phyloP scores from a whole-genome alignment of 2,113 vertebrate species.

The Piprites chloris region DNA sequence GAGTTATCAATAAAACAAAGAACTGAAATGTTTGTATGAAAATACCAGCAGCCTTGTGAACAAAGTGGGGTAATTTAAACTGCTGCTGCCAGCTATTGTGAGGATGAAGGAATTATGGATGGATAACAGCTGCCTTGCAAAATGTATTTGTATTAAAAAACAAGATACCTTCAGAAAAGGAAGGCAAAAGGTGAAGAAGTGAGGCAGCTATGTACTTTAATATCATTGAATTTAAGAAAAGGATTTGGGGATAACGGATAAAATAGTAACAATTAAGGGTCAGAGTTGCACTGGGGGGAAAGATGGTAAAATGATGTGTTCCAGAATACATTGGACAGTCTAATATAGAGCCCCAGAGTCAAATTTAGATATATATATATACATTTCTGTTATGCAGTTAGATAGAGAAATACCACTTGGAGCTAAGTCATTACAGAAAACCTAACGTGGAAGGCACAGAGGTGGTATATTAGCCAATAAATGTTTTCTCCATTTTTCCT shows the following conservation, averaged over 20 bases:
- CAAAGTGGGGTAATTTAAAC: background rate
- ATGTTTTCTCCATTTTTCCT: slow-evolving; percentile 1
- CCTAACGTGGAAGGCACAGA: slow-evolving; percentile 2
- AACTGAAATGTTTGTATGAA: background rate
- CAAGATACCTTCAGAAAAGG: background rate
- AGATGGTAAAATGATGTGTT: background rate
- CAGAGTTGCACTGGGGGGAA: background rate
- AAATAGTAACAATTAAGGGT: background rate
- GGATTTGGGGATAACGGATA: background rate
- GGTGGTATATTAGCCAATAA: background rate
- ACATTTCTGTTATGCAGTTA: background rate
- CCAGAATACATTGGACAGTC: background rate
- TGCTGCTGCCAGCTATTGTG: background rate
- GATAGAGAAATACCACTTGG: background rate
- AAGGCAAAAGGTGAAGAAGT: background rate
- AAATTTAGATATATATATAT: background rate
- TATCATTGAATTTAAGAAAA: background rate
- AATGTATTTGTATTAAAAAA: background rate
- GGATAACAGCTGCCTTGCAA: background rate
- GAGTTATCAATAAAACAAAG: slow-evolving; percentile 1
- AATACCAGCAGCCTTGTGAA: background rate
- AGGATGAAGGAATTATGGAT: background rate
- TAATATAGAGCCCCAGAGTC: background rate
- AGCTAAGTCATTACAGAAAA: slow-evolving; percentile 26
- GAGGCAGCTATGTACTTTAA: background rate